A percentile compares a stretch with the other conserved stretches of the same genome.
Evolutionary conservation across 1,140 invertebrate species (phyloP).

Genomic region (Drosophila sproati): DNA sequence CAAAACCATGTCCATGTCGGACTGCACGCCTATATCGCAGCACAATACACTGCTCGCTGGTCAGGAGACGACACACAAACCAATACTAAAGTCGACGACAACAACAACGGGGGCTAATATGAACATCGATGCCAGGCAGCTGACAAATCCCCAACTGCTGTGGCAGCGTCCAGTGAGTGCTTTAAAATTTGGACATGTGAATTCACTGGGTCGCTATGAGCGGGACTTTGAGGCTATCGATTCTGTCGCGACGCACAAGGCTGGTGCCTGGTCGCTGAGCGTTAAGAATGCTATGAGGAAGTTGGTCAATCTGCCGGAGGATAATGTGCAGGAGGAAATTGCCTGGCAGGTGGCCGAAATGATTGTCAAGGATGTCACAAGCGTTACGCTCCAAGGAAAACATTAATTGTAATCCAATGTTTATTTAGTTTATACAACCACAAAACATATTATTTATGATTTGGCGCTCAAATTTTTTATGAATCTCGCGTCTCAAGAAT

Average conservation of each 20-base stretch:
- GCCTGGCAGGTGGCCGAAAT: constrained; percentile 97
- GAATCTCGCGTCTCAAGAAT: constrained; percentile 30
- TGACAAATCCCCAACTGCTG: constrained; percentile 93
- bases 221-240: constrained; percentile 94
- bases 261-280: constrained; percentile 77
- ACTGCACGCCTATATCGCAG: constrained; percentile 87
- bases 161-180: constrained; percentile 90
- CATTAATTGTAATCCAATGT: constrained; percentile 26
- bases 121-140: constrained; percentile 91
- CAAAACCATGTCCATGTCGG: constrained; percentile 87
- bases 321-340: constrained; percentile 96
- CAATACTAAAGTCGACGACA: constrained; percentile 23
- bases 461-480: constrained; percentile 42
- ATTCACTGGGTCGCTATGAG: constrained; percentile 94
- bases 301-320: constrained; percentile 91
- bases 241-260: constrained; percentile 86
- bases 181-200: constrained; percentile 93
- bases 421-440: constrained; percentile 23
- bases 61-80: constrained; percentile 86
- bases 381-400: constrained; percentile 89
- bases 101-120: constrained; percentile 85
- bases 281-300: constrained; percentile 89
- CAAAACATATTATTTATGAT: constrained; percentile 18
- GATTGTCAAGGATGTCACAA: constrained; percentile 96
- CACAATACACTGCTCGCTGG: constrained; percentile 89